A percentile compares a stretch with the other conserved stretches of the same genome.
Conservation (phyloP, 1,140 invertebrate species). For the Zaprionus kolodkinae region DNA sequence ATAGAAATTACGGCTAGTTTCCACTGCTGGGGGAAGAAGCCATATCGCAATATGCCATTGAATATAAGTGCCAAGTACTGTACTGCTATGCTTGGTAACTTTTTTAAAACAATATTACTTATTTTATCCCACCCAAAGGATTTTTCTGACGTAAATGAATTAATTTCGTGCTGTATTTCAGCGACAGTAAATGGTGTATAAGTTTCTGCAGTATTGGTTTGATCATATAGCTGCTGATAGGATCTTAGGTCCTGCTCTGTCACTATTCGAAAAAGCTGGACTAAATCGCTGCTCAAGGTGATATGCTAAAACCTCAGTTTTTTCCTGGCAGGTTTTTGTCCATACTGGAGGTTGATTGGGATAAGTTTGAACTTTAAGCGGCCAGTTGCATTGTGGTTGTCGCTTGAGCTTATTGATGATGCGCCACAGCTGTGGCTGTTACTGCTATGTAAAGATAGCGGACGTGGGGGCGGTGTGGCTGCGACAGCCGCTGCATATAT, state of each 20-base stretch:
- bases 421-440: slow-evolving; percentile 1
- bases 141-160: not conserved
- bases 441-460: not conserved
- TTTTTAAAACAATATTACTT: slow-evolving; percentile 1
- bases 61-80: not conserved
- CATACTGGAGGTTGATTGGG: not conserved
- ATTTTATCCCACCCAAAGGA: slow-evolving; percentile 7
- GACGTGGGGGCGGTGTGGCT: too few relatives aligned
- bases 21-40: slow-evolving; percentile 12
- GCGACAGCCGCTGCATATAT: not conserved
- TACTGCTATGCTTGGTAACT: not conserved
- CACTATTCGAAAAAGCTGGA: not conserved
- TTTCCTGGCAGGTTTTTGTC: slow-evolving; percentile 11
- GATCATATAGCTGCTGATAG: too few relatives aligned
- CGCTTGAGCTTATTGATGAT: slow-evolving; percentile 2
- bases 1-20: slow-evolving; percentile 14
- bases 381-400: slow-evolving; percentile 26
- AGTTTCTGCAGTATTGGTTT: too few relatives aligned
- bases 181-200: not conserved
- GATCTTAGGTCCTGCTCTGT: too few relatives aligned
- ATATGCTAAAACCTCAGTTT: not conserved
- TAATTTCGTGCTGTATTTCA: not conserved
- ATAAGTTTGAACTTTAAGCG: not conserved
- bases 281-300: slow-evolving; percentile 13
- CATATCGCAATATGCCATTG: not conserved